A percentile compares a stretch with the other conserved stretches of the same genome.
Conservation (phyloP, 2,888 invertebrate genomes). For the Gisinianus flammeolus region DNA sequence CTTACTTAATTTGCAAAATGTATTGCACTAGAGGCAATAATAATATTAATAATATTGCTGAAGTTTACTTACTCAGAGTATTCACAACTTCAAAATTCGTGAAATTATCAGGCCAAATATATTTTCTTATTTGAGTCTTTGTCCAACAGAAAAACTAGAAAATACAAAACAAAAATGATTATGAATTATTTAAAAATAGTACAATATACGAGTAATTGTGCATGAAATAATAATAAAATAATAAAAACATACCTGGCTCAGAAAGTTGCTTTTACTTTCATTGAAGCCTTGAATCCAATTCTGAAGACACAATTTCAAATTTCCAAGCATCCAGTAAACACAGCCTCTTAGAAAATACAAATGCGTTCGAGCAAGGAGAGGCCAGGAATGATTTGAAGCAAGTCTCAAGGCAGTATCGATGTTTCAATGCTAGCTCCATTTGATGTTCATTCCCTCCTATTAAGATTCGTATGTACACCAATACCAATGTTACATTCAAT, state of each 20-base stretch:
- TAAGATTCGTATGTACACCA: constrained; percentile 16
- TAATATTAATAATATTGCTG: too few species aligned
- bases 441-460: constrained; percentile 4
- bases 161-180: not conserved
- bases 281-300: constrained; percentile 14
- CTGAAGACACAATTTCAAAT: not conserved
- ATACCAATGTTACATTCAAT: not conserved
- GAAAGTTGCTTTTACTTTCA: not conserved
- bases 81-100: constrained; percentile 5
- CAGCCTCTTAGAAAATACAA: constrained; percentile 19
- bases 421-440: not conserved
- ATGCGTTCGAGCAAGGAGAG: constrained; percentile 7
- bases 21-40: too few species aligned
- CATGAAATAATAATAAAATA: not conserved
- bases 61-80: not conserved
- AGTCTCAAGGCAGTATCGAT: not conserved
- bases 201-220: not conserved
- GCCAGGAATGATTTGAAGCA: not conserved
- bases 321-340: not conserved
- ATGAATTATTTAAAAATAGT: not conserved
- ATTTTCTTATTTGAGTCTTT: constrained; percentile 29
- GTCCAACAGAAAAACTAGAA: constrained; percentile 30
- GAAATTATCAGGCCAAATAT: constrained; percentile 29
- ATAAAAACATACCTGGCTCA: constrained; percentile 15
- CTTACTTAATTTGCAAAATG: too few species aligned